These are phyloP conservation scores for Mus pahari DNA, from an alignment of 2,113 vertebrate genomes.

Conservation along the genomic window DNA sequence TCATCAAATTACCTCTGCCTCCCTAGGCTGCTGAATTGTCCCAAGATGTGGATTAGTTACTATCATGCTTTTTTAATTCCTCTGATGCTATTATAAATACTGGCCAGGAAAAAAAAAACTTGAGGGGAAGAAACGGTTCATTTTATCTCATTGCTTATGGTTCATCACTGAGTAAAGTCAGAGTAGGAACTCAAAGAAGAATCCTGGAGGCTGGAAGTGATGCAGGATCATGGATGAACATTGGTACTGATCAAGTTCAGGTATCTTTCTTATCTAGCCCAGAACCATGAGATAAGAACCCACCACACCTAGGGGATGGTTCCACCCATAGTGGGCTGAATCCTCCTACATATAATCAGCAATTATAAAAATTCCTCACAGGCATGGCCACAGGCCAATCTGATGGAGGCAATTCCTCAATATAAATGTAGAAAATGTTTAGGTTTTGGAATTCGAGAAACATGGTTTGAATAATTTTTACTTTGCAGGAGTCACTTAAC, in stretches of 20 bases:
- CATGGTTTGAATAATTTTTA: conserved; percentile 11
- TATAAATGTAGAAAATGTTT: conserved; percentile 9
- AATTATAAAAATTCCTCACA: neutral
- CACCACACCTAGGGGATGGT: neutral
- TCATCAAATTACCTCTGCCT: neutral
- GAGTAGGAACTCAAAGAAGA: neutral
- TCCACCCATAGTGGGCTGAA: neutral
- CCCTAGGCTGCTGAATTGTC: neutral
- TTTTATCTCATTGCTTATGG: neutral
- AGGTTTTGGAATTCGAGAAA: conserved; percentile 45
- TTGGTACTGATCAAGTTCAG: neutral
- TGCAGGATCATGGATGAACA: neutral
- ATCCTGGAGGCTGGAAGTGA: neutral
- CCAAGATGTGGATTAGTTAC: conserved; percentile 38
- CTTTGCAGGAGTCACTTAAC: conserved; percentile 35
- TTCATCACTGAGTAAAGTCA: neutral
- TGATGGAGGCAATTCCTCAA: neutral
- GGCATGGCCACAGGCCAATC: too few relatives aligned
- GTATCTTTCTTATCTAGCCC: neutral
- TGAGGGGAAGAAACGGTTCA: neutral
- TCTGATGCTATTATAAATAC: neutral
- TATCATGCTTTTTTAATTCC: neutral
- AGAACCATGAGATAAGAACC: neutral
- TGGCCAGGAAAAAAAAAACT: neutral
- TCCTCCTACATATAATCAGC: neutral